Evolutionary conservation across 2,888 invertebrate genomes (phyloP), one percentile per base, ranked within the genome.

Genomic region (Cerastoderma edule): DNA sequence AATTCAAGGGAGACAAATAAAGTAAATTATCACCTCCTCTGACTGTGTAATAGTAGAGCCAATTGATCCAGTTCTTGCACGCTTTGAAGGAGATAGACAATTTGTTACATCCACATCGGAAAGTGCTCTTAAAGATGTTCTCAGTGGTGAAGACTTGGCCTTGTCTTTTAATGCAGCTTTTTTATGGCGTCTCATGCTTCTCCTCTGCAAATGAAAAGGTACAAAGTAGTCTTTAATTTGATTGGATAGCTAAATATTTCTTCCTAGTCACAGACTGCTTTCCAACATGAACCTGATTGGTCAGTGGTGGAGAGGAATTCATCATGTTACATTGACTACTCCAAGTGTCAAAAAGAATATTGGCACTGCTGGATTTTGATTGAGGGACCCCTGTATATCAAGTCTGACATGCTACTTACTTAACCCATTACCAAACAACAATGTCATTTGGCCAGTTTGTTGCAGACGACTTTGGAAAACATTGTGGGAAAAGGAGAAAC

Each of bases 41-140:
- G 66, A 50, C 22, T 48, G 50, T 33, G 35, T 33, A 13, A 35
- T 6, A 8, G 63, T 50, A 24, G 67, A 50, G 13, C 60, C 48
- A 8, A 53, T 39, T 33, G 70, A 78, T 8, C 35, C 60, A 0
- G 76, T 71, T 32, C 76, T 67, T 22, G 30, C 67, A 19, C 80
- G 66, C 50, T 80, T 80, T 13, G 76, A 48, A 4, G 79, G 79
- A 24, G 80, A 70, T 66, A 80, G 57, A 56, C 76, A 80, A 63
- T 80, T 72, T 33, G 56, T 69, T 24, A 75, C 48, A 46, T 83
- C 80, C 16, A 80, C 65, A 24, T 80, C 75, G 6, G 75, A 54
- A 53, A 80, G 48, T 1, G 54, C 73, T 53, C 56, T 48, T 13
- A 71, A n/a, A 24, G 74, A 74, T 24, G 67, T 35, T 33, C 66